phyloP scores from a whole-genome alignment of 2,113 vertebrate species.

The Zonotrichia leucophrys region DNA sequence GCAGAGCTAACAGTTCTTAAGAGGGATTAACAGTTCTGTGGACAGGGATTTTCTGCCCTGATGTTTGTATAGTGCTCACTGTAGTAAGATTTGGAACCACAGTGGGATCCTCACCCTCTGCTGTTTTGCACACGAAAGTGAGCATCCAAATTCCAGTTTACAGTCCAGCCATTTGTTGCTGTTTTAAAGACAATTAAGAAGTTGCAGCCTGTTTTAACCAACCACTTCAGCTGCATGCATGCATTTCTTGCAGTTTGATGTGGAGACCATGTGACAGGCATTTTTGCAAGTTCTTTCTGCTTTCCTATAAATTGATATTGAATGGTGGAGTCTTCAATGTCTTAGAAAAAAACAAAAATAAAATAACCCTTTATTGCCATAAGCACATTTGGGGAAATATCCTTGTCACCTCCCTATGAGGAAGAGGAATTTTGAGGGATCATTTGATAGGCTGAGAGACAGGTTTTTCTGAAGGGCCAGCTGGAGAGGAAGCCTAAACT shows the following conservation, averaged over 20 bases:
- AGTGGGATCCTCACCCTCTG: background rate
- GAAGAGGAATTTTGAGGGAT: background rate
- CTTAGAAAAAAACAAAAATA: background rate
- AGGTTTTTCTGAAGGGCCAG: background rate
- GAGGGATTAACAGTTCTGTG: background rate
- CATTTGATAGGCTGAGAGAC: background rate
- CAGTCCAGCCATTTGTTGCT: background rate
- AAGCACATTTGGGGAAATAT: background rate
- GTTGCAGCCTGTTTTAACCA: background rate
- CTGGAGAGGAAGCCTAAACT: background rate
- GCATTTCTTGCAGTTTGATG: background rate
- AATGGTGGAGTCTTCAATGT: background rate
- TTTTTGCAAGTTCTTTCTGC: background rate
- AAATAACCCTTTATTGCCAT: background rate
- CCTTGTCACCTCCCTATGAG: background rate
- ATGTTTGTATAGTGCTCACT: background rate
- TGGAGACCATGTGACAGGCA: background rate
- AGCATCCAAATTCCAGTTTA: background rate
- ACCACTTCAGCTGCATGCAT: accelerated
- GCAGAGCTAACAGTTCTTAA: no score
- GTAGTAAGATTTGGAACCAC: background rate
- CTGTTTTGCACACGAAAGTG: background rate
- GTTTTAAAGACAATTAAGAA: background rate
- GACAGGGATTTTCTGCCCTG: background rate
- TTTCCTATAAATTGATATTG: background rate